Evolutionary conservation across 2,888 invertebrate species (phyloP), one percentile per base, ranked within the genome.

Genomic region (Megamerina dolium): DNA sequence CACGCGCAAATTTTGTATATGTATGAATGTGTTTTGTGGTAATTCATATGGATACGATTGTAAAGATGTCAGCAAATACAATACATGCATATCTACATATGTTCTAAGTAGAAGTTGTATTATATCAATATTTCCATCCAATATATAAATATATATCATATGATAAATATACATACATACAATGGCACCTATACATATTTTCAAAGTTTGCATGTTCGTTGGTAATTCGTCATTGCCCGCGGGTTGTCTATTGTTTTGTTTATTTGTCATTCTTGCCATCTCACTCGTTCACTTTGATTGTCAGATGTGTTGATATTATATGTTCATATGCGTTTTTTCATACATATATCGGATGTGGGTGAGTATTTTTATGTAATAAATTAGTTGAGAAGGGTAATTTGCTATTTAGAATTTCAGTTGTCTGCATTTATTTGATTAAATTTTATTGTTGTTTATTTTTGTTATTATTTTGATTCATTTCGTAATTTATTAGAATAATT

Each of bases 221-320:
- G 61, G 66, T 61, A 63, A 68, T 68, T 67, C 68, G 64, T 68
- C 67, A 67, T 62, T 62, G 61, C 57, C 68, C 56, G 60, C 68
- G 64, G 68, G 68, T 61, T 60, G 66, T 63, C 67, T 60, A 60
- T 60, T 59, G 57, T 59, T 59, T 61, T 60, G 54, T 60, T 59
- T 63, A 54, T 59, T 53, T 52, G 33, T 32, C 41, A 19, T 38
- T 33, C 17, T 13, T 40, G 20, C 1, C 38, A 27, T 18, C n/a
- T 12, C 30, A 23, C 23, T 23, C 6, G 10, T 10, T 23, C 23
- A 23, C 23, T 23, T 23, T 10, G 6, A 23, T 23, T 23, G 10
- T 6, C 10, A 10, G 23, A 23, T 23, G 6, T 10, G 23, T 23
- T 23, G 10, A 6, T 23, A 23, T 23, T 23, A 10, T 23, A 10